A percentile compares a stretch with the other conserved stretches of the same genome.
Conservation (phyloP, 2,797 vertebrate genomes). For the Micromesistius poutassou region DNA sequence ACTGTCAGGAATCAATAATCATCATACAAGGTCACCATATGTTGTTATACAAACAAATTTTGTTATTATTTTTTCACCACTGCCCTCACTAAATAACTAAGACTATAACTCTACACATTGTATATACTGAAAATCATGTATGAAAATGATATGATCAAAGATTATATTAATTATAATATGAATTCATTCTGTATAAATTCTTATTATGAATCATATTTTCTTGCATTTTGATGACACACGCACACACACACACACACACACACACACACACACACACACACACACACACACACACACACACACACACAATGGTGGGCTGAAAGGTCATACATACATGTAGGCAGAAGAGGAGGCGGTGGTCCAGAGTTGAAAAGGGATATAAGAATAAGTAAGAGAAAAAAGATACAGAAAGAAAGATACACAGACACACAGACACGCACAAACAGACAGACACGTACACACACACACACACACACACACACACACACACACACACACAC, state of each 20-base stretch:
- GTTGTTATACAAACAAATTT: background rate
- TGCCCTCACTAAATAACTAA: background rate
- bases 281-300: background rate
- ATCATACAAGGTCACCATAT: background rate
- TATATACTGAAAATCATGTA: background rate
- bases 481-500: background rate
- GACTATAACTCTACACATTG: background rate
- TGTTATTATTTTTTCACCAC: background rate
- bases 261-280: constrained; percentile 2
- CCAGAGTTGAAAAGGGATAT: background rate
- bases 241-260: background rate
- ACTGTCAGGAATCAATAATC: background rate
- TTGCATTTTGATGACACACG: background rate
- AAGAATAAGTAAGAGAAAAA: background rate
- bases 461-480: background rate
- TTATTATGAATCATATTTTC: background rate
- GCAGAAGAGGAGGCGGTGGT: too few relatives aligned
- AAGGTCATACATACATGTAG: background rate
- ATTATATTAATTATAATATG: background rate
- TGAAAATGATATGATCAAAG: background rate
- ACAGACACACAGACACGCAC: background rate
- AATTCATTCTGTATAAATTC: background rate
- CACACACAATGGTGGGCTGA: too few relatives aligned
- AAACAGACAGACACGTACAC: background rate
- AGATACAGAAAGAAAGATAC: background rate